Conservation (phyloP, 2,113 vertebrate species). For the Brienomyrus longianalis region DNA sequence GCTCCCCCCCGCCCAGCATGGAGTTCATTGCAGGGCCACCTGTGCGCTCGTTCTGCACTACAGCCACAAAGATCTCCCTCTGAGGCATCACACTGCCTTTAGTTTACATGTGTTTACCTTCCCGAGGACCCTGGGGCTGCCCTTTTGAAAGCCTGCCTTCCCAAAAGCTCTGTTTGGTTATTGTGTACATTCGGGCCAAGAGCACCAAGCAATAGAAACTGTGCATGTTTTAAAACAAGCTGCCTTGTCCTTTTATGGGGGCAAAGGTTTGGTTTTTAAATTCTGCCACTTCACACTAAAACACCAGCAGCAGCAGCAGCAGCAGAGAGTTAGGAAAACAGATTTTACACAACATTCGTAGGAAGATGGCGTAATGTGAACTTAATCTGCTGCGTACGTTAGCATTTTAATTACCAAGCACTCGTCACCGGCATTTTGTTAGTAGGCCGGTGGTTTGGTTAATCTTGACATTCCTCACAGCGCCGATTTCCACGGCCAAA, state of each 20-base stretch:
- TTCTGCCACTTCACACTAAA: not conserved
- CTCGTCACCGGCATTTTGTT: not conserved
- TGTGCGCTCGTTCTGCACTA: not conserved
- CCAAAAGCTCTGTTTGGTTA: not conserved
- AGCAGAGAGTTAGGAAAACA: not conserved
- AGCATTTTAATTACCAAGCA: not conserved
- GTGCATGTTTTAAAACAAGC: not conserved
- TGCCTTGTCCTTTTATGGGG: not conserved
- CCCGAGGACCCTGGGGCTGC: not conserved
- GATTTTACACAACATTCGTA: not conserved
- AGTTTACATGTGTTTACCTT: constrained; percentile 5
- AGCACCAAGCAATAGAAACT: not conserved
- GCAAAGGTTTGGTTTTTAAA: not conserved
- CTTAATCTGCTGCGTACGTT: not conserved
- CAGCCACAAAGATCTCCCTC: not conserved
- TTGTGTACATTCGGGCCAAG: not conserved
- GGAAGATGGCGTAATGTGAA: not conserved
- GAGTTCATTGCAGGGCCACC: not conserved
- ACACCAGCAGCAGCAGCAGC: not conserved
- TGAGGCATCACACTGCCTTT: not conserved
- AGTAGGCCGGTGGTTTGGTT: not conserved
- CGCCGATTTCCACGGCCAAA: not conserved
- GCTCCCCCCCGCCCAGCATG: not conserved
- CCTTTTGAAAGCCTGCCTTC: not conserved
- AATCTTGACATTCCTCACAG: not conserved